These are phyloP conservation scores for Phenganax stokvisi DNA, from an alignment of 92 coral and sea anemone species.

Conservation along the genomic window DNA sequence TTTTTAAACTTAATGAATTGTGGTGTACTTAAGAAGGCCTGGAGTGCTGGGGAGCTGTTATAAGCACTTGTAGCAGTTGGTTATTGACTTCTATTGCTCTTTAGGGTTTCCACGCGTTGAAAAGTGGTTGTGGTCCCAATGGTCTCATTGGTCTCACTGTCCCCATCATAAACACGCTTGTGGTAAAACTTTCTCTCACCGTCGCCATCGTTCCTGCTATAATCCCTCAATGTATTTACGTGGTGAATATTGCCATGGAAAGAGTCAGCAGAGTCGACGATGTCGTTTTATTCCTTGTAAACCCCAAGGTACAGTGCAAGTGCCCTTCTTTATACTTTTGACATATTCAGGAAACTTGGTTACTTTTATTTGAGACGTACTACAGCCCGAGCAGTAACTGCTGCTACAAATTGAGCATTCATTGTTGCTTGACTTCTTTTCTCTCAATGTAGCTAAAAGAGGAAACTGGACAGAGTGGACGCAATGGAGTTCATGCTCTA, in stretches of 20 bases:
- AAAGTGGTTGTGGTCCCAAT: conserved; percentile 4
- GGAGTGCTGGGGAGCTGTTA: no score
- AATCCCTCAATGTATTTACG: neutral
- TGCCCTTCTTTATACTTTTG: neutral
- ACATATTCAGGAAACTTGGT: neutral
- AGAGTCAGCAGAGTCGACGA: neutral
- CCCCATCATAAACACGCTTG: neutral
- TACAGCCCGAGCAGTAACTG: neutral
- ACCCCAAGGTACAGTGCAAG: neutral
- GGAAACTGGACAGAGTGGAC: conserved; percentile 1
- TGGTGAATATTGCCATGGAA: conserved; percentile 10
- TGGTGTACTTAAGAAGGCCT: no score
- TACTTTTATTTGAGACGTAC: neutral
- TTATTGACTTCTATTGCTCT: neutral
- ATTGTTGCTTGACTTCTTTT: neutral
- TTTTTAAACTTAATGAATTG: no score
- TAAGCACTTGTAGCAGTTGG: no score
- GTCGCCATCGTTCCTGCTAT: neutral
- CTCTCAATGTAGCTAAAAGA: neutral
- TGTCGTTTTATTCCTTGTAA: conserved; percentile 20
- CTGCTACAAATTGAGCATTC: neutral
- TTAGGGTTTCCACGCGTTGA: neutral
- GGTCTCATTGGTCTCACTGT: conserved; percentile 20
- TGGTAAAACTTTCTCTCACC: neutral
- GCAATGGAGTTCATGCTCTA: neutral